Evolutionary conservation across 2,113 vertebrate species (phyloP), one percentile per base, ranked within the genome.

Genomic region (Pteruthius melanotis): DNA sequence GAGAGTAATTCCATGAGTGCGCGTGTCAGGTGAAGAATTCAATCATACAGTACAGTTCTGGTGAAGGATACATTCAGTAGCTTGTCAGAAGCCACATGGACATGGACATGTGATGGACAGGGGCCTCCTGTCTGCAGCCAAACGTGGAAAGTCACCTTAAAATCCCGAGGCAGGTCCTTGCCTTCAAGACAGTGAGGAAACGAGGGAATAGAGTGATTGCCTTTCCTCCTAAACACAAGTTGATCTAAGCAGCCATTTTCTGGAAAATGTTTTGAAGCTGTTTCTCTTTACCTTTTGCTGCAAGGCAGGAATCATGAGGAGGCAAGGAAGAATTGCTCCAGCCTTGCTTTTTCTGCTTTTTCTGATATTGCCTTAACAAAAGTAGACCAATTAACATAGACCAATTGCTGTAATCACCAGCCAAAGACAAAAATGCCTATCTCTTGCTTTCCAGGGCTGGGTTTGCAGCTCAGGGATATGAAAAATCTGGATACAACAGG

Each of bases 71-170:
- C 1, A 5, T 69, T 80, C 0, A 3, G 13, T 44, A 26, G 30
- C 31, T 78, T 88, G 54, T 68, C 63, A 61, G 86, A 60, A 86
- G 79, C n/a, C n/a, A 15, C 0, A n/a, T n/a, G n/a, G n/a, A n/a
- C n/a, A n/a, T n/a, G n/a, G n/a, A n/a, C n/a, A 0, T 61, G 77
- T 37, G 30, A 3, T 12, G 24, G 49, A 31, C 45, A 81, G 42
- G 17, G 10, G 6, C 11, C 40, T 91, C n/a, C 53, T 47, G 24
- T 47, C 65, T 68, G 68, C 66, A 71, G 49, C 53, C 28, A 6
- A 8, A 20, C 0, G 0, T 47, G 12, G 31, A 17, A 59, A 39
- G 1, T 57, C 64, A 27, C 61, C 39, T 42, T 19, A 19, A 74
- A 66, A 64, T 31, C 87, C 22, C 37, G 11, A 23, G 72, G 60